Percentiles rank a stretch among this genome's conserved stretches.
These are phyloP conservation scores for Electrophaes corylata DNA, from an alignment of 2,888 invertebrate genomes.

Conservation along the genomic window DNA sequence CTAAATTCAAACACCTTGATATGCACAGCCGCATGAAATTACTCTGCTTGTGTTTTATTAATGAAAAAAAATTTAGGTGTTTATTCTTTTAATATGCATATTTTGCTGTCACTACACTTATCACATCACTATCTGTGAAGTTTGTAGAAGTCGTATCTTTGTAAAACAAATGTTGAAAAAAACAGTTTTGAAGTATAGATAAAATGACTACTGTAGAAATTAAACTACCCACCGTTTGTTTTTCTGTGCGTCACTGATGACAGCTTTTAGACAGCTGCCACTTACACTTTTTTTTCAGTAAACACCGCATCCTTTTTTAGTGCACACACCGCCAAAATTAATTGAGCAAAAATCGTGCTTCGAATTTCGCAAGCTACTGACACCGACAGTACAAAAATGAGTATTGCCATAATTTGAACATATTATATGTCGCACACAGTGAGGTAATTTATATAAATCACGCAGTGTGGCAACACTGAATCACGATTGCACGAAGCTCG, in stretches of 20 bases:
- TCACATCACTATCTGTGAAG: no score
- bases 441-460: slow-evolving; percentile 69
- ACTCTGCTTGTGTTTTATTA: no score
- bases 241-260: not conserved
- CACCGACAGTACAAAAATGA: slow-evolving; percentile 37
- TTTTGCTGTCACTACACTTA: no score
- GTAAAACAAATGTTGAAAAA: no score
- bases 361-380: slow-evolving; percentile 21
- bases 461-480: slow-evolving; percentile 58
- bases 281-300: not conserved
- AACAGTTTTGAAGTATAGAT: no score
- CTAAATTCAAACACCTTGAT: slow-evolving; percentile 10
- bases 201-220: no score
- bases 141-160: no score
- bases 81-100: no score
- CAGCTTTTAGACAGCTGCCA: not conserved
- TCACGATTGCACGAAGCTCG: slow-evolving; percentile 69
- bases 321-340: slow-evolving; percentile 10
- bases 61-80: no score
- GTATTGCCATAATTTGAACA: slow-evolving; percentile 62
- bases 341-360: slow-evolving; percentile 18
- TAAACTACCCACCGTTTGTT: no score
- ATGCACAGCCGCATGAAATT: not conserved
- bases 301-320: not conserved
- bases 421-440: slow-evolving; percentile 62